Evolutionary conservation across 2,113 vertebrate genomes (phyloP).

Genomic region (Bufo bufo): DNA sequence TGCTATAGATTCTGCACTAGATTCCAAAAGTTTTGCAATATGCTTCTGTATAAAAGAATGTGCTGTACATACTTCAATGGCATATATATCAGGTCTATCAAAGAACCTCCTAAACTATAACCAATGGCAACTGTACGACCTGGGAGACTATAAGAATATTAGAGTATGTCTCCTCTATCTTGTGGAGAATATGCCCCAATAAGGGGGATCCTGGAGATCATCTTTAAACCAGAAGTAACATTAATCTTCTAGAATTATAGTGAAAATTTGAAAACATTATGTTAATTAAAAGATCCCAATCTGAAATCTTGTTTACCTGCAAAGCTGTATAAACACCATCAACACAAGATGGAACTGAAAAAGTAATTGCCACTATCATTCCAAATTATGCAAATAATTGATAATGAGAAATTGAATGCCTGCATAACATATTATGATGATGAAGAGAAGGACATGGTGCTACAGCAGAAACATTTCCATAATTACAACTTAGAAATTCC

Average conservation of each 20-base stretch:
- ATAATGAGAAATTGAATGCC: slow-evolving; percentile 8
- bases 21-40: too few species aligned
- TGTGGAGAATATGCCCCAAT: too few species aligned
- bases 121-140: too few species aligned
- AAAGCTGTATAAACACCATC: slow-evolving; percentile 1
- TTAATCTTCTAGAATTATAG: not conserved
- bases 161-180: too few species aligned
- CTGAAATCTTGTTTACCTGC: slow-evolving; percentile 10
- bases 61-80: too few species aligned
- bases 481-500: not conserved
- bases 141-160: too few species aligned
- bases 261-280: not conserved
- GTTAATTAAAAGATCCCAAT: not conserved
- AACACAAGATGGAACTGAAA: not conserved
- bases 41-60: too few species aligned
- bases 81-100: too few species aligned
- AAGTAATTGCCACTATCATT: slow-evolving; percentile 7
- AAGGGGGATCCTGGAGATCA: too few species aligned
- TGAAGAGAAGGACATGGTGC: not conserved
- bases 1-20: too few species aligned
- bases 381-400: slow-evolving; percentile 35
- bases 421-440: not conserved
- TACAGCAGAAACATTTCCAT: not conserved
- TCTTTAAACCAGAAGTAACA: too few species aligned
- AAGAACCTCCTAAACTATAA: too few species aligned